These are phyloP conservation scores for Ptilonorhynchus violaceus DNA, from an alignment of 2,113 vertebrate species.

Conservation along the genomic window DNA sequence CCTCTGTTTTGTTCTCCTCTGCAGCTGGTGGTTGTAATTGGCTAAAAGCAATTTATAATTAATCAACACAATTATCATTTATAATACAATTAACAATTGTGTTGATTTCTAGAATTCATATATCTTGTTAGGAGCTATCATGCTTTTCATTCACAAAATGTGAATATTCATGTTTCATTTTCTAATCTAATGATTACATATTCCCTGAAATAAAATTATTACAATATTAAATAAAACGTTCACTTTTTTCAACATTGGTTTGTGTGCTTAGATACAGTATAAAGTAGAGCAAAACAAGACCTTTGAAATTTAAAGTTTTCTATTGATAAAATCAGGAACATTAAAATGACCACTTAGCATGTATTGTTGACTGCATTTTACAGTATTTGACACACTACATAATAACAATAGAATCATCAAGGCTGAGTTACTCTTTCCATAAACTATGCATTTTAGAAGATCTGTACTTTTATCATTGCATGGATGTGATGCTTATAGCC, in stretches of 20 bases:
- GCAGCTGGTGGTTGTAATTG: not conserved
- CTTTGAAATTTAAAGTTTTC: not conserved
- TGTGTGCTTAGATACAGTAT: not conserved
- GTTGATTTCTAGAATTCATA: not conserved
- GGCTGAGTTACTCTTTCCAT: not conserved
- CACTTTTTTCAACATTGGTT: not conserved
- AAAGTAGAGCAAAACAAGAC: not conserved
- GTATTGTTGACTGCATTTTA: not conserved
- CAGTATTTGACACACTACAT: not conserved
- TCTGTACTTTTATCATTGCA: not conserved
- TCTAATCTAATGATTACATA: not conserved
- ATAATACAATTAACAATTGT: not conserved
- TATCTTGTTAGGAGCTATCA: not conserved
- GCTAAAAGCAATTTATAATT: not conserved
- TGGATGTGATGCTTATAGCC: not conserved
- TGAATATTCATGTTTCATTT: not conserved
- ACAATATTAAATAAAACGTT: not conserved
- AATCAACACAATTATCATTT: not conserved
- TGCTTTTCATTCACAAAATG: not conserved
- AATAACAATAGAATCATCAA: not conserved
- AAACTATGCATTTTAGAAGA: not conserved
- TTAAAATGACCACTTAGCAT: not conserved
- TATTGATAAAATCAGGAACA: not conserved
- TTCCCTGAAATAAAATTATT: not conserved
- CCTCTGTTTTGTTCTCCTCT: not conserved